Base-by-base conservation (phyloP, 2,888 invertebrate genomes). In the Agriotes lineatus region DNA sequence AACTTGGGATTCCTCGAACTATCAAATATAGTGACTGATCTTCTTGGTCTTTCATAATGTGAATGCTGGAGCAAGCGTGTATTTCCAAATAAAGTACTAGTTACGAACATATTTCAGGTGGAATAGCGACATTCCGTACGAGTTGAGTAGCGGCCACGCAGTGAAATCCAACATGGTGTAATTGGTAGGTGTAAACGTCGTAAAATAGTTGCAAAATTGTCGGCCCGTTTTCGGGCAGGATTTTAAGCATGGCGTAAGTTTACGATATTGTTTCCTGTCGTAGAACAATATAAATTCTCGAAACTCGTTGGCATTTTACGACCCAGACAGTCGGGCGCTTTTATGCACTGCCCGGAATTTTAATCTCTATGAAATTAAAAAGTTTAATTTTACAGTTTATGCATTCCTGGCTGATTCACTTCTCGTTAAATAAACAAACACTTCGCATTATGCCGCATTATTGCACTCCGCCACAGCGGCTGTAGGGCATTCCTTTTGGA, bases 281-380 rank as follows among this genome's bases (percentile, higher is more conserved):
- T 52, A 60, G 64, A 69, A 69, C 64, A 69, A 69, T 69, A 69
- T 63, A 68, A 64, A 69, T 58, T 69, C 60, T 60, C 56, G 30
- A 64, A 69, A 69, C 64, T 69, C 50, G 69, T 65, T 63, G 22
- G 56, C 30, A 63, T 54, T 69, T 69, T 69, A 69, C 60, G 69
- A 64, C 39, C 69, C 60, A 60, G 69, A 65, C 69, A 14, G 69
- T 65, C 69, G 61, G 54, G 58, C 50, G 50, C 48, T 69, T 63
- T 65, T 56, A 69, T 60, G 60, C 58, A 44, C 16, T 50, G 42
- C 50, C 16, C 22, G 65, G 70, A 70, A 70, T 66, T 67, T 67
- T 67, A 67, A 70, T 65, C 61, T 58, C 56, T 66, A 62, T 70
- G 66, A 70, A 70, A 70, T 70, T 70, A 70, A 67, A 70, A 66